phyloP scores from a whole-genome alignment of 2,888 invertebrate genomes.

The Drosophila austrosaltans region DNA sequence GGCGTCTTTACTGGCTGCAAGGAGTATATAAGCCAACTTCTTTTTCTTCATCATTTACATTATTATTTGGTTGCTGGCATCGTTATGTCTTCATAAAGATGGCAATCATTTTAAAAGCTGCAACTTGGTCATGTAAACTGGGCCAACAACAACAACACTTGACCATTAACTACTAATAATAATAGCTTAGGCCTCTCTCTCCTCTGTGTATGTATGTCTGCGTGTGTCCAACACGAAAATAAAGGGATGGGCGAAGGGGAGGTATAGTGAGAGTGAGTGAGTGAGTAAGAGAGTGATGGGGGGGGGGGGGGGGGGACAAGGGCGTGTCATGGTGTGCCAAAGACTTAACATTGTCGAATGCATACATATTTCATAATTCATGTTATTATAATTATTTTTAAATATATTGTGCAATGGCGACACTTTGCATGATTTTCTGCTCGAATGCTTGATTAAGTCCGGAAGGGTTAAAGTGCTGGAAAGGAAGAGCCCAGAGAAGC shows the following conservation, averaged over 20 bases:
- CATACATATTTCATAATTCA: conserved; percentile 56
- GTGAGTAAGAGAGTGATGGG: not conserved
- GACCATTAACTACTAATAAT: conserved; percentile 64
- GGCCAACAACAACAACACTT: conserved; percentile 59
- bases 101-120: conserved; percentile 63
- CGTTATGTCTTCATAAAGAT: conserved; percentile 79
- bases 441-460: conserved; percentile 61
- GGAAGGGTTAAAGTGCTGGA: conserved; percentile 10
- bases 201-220: conserved; percentile 3
- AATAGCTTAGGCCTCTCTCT: conserved; percentile 40
- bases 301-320: conserved; percentile 7
- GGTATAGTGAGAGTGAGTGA: too few species aligned
- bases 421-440: conserved; percentile 76
- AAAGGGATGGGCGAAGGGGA: too few species aligned
- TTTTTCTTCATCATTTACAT: not conserved
- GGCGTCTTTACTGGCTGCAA: not conserved
- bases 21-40: not conserved
- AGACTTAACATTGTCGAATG: conserved; percentile 13
- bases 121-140: conserved; percentile 64
- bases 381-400: conserved; percentile 77
- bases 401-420: conserved; percentile 64
- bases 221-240: conserved; percentile 7
- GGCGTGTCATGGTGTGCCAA: conserved; percentile 13
- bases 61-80: conserved; percentile 28
- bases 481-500: conserved; percentile 13